These are phyloP conservation scores for Rotaria sp. DNA, from an alignment of 2,888 invertebrate species.

Conservation along the genomic window DNA sequence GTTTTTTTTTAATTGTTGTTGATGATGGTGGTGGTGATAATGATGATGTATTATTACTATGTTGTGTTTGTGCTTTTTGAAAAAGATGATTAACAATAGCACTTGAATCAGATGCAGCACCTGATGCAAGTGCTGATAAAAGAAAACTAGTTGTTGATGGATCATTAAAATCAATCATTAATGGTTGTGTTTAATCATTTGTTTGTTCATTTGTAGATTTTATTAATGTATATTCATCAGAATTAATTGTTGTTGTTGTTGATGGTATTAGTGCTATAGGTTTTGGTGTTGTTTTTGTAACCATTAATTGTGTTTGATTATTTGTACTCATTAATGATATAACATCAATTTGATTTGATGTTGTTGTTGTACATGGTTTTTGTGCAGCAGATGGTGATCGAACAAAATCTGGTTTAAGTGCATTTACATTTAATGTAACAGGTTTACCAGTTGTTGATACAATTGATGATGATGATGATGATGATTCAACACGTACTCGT, in stretches of 20 bases:
- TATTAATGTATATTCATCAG: background rate
- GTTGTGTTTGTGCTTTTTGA: constrained; percentile 21
- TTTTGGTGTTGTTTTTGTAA: background rate
- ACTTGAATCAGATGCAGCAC: background rate
- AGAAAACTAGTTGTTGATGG: constrained; percentile 18
- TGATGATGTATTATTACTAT: background rate
- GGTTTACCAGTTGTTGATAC: background rate
- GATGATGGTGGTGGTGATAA: background rate
- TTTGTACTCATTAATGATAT: background rate
- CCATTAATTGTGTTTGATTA: background rate
- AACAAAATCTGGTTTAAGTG: constrained; percentile 20
- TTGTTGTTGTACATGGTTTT: background rate
- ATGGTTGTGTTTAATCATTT: background rate
- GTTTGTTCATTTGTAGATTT: background rate
- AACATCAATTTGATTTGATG: background rate
- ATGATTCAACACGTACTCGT: background rate
- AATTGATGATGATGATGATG: background rate
- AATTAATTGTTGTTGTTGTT: background rate
- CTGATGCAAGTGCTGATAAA: constrained; percentile 5
- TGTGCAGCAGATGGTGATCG: constrained; percentile 9
- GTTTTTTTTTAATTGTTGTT: background rate
- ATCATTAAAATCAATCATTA: constrained; percentile 10
- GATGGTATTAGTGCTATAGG: background rate
- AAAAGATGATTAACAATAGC: constrained; percentile 20
- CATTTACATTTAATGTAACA: background rate